These are phyloP conservation scores for Escarpia spicata DNA, from an alignment of 2,888 invertebrate genomes.

Conservation along the genomic window DNA sequence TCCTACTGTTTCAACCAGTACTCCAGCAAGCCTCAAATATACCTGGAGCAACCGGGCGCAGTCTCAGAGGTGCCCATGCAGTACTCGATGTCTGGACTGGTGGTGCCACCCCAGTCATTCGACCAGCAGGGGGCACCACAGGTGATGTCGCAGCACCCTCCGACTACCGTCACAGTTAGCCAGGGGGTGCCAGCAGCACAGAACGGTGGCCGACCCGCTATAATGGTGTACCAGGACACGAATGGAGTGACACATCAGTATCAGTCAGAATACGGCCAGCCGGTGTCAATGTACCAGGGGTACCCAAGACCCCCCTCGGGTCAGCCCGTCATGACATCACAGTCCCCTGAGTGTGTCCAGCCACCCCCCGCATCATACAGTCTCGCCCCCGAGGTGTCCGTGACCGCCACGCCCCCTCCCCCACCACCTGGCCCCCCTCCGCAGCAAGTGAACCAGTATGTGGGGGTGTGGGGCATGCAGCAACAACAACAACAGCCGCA, in stretches of 20 bases:
- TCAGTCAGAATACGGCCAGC: neutral
- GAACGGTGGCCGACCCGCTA: neutral
- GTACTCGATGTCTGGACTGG: neutral
- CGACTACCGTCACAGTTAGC: neutral
- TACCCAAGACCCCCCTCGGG: neutral
- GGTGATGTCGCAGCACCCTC: neutral
- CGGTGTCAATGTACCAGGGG: neutral
- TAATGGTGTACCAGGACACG: neutral
- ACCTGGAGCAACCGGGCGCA: conserved; percentile 21
- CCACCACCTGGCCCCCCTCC: neutral
- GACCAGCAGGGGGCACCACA: neutral
- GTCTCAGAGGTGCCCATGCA: neutral
- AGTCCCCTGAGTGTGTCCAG: neutral
- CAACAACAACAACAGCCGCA: neutral
- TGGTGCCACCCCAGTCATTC: conserved; percentile 7
- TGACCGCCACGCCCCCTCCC: neutral
- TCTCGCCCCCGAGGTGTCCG: neutral
- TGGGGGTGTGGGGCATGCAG: neutral
- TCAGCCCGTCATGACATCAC: neutral
- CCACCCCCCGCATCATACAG: neutral
- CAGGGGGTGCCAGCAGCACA: neutral
- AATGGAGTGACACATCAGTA: neutral
- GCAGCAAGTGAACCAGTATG: neutral
- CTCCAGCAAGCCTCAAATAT: conserved; percentile 42
- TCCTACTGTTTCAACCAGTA: conserved; percentile 41